Conservation (phyloP, 2,113 vertebrate genomes). For the Progne subis region DNA sequence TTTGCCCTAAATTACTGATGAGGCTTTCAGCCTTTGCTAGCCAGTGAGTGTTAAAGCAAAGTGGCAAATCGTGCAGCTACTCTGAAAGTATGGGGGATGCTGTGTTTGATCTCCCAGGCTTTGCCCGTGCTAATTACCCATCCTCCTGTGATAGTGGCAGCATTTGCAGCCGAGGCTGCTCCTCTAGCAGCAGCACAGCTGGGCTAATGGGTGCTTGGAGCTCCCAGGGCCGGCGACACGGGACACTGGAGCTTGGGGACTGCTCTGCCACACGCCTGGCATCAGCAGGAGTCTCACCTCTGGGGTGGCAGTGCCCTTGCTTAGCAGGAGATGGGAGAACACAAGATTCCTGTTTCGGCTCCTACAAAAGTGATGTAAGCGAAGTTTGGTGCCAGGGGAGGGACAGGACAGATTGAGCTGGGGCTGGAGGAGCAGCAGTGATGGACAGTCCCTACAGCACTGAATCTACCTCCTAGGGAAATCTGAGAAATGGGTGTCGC, state of each 20-base stretch:
- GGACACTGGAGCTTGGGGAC: not conserved
- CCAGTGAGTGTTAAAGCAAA: conserved; percentile 19
- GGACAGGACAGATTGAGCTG: not conserved
- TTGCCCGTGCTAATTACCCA: not conserved
- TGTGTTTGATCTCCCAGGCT: not conserved
- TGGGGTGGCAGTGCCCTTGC: not conserved
- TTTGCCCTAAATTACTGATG: conserved; percentile 35
- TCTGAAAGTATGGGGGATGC: not conserved
- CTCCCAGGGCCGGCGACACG: not conserved
- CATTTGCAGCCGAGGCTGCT: not conserved
- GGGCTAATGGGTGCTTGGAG: not conserved
- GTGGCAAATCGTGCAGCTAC: not conserved
- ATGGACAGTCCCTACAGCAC: conserved; percentile 42
- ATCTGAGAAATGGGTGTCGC: conserved; percentile 53
- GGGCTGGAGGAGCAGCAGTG: not conserved
- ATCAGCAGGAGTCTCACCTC: not conserved
- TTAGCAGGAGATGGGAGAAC: not conserved
- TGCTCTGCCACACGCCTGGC: not conserved
- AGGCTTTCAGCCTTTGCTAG: not conserved
- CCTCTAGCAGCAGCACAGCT: not conserved
- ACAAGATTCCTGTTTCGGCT: not conserved
- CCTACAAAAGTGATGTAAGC: not conserved
- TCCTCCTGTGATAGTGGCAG: not conserved
- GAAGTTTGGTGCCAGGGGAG: not conserved
- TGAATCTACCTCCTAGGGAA: conserved; percentile 71